Percentiles rank a stretch among this genome's conserved stretches.
These are phyloP conservation scores for Cairina moschata DNA, from an alignment of 2,113 vertebrate genomes.

Conservation along the genomic window DNA sequence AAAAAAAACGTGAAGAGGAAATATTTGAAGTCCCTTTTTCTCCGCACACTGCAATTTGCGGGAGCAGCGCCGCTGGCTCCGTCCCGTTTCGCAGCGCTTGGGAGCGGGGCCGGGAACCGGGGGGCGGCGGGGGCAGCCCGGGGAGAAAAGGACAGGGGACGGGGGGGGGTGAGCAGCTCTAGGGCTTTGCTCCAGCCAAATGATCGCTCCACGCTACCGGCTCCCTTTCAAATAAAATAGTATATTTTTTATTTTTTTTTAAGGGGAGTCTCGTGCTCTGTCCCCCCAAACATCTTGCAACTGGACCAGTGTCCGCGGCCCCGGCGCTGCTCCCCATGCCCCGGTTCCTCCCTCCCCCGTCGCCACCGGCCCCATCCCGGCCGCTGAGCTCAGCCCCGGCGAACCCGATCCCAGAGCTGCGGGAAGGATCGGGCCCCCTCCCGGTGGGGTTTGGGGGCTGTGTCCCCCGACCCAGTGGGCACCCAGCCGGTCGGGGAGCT, in stretches of 20 bases:
- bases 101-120: not conserved
- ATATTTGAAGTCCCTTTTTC: not conserved
- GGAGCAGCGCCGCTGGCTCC: fast-evolving
- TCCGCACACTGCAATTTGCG: fast-evolving
- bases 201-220: not conserved
- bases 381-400: too few species aligned
- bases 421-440: not conserved
- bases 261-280: too few species aligned
- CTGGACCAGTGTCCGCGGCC: too few species aligned
- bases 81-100: not conserved
- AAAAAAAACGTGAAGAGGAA: not conserved
- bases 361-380: too few species aligned
- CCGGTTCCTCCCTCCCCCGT: not conserved
- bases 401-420: too few species aligned
- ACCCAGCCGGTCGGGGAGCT: not conserved
- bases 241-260: too few species aligned
- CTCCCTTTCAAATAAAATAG: not conserved
- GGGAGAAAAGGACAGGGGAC: not conserved
- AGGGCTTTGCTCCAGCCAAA: not conserved
- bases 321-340: not conserved
- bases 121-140: not conserved
- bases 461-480: not conserved
- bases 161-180: not conserved
- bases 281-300: not conserved
- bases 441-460: not conserved